Base-by-base conservation (phyloP, 2,888 invertebrate species). In the Sussaba pulchella region DNA sequence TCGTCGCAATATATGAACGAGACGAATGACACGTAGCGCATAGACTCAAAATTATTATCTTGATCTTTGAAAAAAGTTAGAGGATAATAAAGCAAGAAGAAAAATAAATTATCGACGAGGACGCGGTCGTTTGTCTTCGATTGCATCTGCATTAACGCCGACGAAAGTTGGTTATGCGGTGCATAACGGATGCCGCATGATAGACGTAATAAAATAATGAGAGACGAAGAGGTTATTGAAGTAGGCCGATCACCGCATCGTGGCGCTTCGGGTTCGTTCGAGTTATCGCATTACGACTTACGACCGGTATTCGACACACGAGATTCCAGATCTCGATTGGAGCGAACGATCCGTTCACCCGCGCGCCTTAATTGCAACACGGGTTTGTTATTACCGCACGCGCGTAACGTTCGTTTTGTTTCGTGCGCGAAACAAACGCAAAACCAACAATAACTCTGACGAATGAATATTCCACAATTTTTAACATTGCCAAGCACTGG, bases 221-320 rank as follows among this genome's bases (percentile, higher is more conserved):
- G 70, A 57, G 70, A 43, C 73, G 52, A n/a, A 70, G 63, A 59
- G 39, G 57, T 61, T 52, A 73, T 69, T 69, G 57, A 57, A 79
- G 74, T 79, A 79, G 78, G 78, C 74, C 74, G 78, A 57, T 74
- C 39, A 70, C 45, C 57, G 69, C 69, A 74, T 74, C 69, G 69
- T 57, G 17, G 69, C 57, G 36, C 57, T 74, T 41, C 64, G n/a
- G n/a, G n/a, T n/a, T n/a, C n/a, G n/a, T n/a, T n/a, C n/a, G n/a
- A n/a, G n/a, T n/a, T n/a, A n/a, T n/a, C n/a, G n/a, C n/a, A n/a
- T n/a, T n/a, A n/a, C 78, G 64, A 63, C 19, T 74, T 74, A 69
- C 78, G 69, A 67, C 73, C 69, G 78, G 61, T 78, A 69, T 74
- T 63, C 61, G 67, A 75, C 76, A 31, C 76, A n/a, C n/a, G 47